Evolutionary conservation across 1,140 invertebrate species (phyloP), one percentile per base, ranked within the genome.

Genomic region (Temnothorax curvispinosus): DNA sequence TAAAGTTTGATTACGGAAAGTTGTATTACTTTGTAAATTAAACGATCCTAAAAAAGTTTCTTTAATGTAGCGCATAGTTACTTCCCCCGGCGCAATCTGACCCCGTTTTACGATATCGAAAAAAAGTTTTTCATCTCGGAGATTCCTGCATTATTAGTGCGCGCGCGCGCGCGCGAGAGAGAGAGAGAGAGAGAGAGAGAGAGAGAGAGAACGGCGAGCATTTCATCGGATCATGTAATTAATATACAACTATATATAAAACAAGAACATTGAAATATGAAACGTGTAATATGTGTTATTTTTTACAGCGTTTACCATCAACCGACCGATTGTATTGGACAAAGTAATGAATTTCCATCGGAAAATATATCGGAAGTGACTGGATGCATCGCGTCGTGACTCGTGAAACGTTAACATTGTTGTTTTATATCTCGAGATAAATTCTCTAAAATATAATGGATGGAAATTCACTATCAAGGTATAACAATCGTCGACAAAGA

Each of bases 321-420:
- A 62, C n/a, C n/a, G n/a, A n/a, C n/a, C 69, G 18, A 75, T 84
- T 84, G 74, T 74, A 84, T 84, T 50, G 80, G 69, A n/a, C n/a
- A n/a, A 75, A 50, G 80, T 74, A 84, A 62, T 74, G 69, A 44
- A 75, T 75, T 84, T 60, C 41, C 27, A 74, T 84, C 32, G 54
- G 69, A 32, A 82, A 74, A 62, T 38, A 84, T 74, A 84, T 84
- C 80, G 80, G 13, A 44, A 72, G 41, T 27, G 52, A 41, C 44
- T 15, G 35, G 64, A 69, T 69, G 21, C 58, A 32, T 9, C 18
- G 80, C 54, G 52, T n/a, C n/a, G n/a, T n/a, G n/a, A n/a, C n/a
- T 72, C 65, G 67, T 60, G 18, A 72, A 60, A 82, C 54, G 67
- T 82, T 84, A 84, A 75, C 69, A 50, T 60, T 50, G 35, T 54